Evolutionary conservation across 2,888 invertebrate species (phyloP), one percentile per base, ranked within the genome.

Genomic region (Aporophyla lueneburgensis): DNA sequence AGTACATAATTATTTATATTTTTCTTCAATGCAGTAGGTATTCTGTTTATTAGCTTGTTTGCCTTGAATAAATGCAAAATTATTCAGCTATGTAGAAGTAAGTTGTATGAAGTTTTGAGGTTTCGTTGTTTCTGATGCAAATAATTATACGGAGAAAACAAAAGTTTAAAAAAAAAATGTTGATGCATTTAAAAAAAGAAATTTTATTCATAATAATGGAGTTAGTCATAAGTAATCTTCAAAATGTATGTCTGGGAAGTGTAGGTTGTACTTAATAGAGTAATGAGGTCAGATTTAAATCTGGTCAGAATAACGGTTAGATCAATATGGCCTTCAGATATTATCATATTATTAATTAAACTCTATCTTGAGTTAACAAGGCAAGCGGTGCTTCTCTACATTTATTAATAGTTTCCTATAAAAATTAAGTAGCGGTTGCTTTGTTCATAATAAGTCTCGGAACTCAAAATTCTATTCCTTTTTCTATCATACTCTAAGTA

Each of bases 281-380:
- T 59, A 53, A 69, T 73, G 63, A 81, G 68, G 71, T 65, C 74
- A 74, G 68, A 80, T 76, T 84, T 74, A 43, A 77, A 66, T 53
- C 74, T 68, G 33, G 56, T 24, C 6, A 4, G 27, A 76, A 68
- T 74, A 74, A 78, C 46, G 43, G 65, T 63, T 54, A 65, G n/a
- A 77, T 80, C n/a, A 66, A 46, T 27, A 49, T 65, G 74, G 63
- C 73, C 68, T 74, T 77, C 58, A 74, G 10, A 74, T 71, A 76
- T 27, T 65, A 67, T 78, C 21, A 5, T 19, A 3, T 4, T 9
- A n/a, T 54, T 10, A 16, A 40, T 6, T 33, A 67, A 53, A 33
- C 51, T 49, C 27, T 67, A 67, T 56, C 54, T 67, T 56, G 19
- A 19, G 16, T 40, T 67, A 54, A 40, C 16, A 40, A 67, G 33